phyloP scores from a whole-genome alignment of 2,797 vertebrate genomes.

The Microtus obscurus region DNA sequence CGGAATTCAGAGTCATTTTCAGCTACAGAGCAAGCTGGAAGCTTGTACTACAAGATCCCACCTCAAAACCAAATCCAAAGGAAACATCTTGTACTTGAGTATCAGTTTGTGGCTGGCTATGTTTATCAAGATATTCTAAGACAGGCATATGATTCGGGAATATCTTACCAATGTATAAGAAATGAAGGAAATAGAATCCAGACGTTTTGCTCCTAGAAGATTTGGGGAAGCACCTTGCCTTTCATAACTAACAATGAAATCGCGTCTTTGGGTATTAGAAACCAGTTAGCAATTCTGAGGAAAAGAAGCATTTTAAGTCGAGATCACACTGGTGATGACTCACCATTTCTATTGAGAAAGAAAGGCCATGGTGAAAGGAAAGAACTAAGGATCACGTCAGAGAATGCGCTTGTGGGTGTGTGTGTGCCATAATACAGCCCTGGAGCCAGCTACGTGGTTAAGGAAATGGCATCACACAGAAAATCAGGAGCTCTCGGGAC shows the following conservation, averaged over 20 bases:
- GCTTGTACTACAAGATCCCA: not conserved
- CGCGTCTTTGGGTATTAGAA: slow-evolving; percentile 10
- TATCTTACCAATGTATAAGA: not conserved
- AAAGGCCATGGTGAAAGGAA: not conserved
- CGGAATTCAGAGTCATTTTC: not conserved
- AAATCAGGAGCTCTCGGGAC: not conserved
- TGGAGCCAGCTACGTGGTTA: not conserved
- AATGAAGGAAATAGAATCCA: not conserved
- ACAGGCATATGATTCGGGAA: not conserved
- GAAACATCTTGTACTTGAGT: not conserved
- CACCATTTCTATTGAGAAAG: not conserved
- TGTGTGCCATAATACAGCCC: not conserved
- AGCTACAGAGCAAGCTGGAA: not conserved
- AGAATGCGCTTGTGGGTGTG: not conserved
- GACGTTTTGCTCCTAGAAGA: not conserved
- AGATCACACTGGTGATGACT: not conserved
- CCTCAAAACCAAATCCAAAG: not conserved
- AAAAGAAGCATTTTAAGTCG: slow-evolving; percentile 1
- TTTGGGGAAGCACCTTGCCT: not conserved
- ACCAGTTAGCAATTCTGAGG: not conserved
- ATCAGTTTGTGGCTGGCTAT: not conserved
- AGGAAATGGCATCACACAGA: not conserved
- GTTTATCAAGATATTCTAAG: not conserved
- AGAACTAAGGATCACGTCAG: not conserved
- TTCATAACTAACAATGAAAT: not conserved